Conservation (phyloP, 92 coral and sea anemone genomes). For the Galaxea fascicularis region DNA sequence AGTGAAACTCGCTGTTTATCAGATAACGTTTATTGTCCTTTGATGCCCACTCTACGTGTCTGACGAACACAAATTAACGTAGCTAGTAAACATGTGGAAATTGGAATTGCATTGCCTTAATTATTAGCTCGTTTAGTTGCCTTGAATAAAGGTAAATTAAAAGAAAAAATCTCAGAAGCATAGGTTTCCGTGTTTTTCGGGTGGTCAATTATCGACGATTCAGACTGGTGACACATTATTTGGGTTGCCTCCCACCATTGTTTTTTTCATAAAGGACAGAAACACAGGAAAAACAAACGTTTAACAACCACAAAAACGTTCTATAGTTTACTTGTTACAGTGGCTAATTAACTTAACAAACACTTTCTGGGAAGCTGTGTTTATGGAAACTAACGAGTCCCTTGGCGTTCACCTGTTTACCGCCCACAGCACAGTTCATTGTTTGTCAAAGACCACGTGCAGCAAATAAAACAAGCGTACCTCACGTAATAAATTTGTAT, state of each 20-base stretch:
- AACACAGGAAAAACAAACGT: not conserved
- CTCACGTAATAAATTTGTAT: not conserved
- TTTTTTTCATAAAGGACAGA: conserved; percentile 1
- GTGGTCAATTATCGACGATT: conserved; percentile 16
- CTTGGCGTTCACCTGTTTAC: conserved; percentile 21
- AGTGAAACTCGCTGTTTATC: no score
- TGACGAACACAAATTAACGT: not conserved
- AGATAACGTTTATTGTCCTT: no score
- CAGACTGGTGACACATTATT: conserved; percentile 11
- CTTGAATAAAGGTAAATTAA: not conserved
- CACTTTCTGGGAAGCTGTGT: conserved; percentile 10
- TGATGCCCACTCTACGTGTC: no score
- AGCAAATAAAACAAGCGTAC: not conserved
- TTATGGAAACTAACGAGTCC: not conserved
- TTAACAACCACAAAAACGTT: conserved; percentile 2
- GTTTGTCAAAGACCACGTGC: conserved; percentile 27
- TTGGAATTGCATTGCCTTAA: not conserved
- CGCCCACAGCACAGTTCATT: not conserved
- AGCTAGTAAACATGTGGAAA: not conserved
- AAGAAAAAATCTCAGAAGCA: not conserved
- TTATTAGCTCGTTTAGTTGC: not conserved
- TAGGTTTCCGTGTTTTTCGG: not conserved
- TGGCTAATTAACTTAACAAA: conserved; percentile 24
- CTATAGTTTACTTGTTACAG: not conserved
- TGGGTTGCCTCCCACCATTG: conserved; percentile 5